Evolutionary conservation across 2,797 vertebrate genomes (phyloP).

Genomic region (Sebastes cheni): DNA sequence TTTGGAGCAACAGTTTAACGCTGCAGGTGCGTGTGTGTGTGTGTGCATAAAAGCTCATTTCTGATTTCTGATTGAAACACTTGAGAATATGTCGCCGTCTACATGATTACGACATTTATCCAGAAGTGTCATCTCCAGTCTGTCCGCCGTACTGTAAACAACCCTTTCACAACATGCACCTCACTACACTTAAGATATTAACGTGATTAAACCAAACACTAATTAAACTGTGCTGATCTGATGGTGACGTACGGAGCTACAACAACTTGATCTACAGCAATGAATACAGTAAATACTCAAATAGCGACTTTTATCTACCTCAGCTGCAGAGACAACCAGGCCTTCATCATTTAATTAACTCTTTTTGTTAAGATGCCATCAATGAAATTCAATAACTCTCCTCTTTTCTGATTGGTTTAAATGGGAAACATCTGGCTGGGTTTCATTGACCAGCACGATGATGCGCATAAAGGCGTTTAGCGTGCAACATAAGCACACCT

Average conservation of each 20-base stretch:
- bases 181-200: not conserved
- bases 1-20: not conserved
- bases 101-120: slow-evolving; percentile 14
- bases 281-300: not conserved
- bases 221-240: not conserved
- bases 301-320: not conserved
- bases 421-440: not conserved
- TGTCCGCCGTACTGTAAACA: not conserved
- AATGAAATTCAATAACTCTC: not conserved
- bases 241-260: too few species aligned
- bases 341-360: too few species aligned
- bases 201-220: not conserved
- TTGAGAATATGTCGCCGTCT: not conserved
- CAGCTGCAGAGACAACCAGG: not conserved
- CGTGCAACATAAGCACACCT: too few species aligned
- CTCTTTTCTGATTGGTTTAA: not conserved
- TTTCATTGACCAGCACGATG: not conserved
- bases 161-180: not conserved
- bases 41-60: not conserved
- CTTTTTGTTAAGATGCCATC: not conserved
- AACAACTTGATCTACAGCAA: slow-evolving; percentile 7
- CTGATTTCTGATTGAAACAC: slow-evolving; percentile 1
- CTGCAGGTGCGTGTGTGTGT: not conserved
- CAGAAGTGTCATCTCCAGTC: not conserved
- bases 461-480: too few species aligned